Evolutionary conservation across 2,888 invertebrate genomes (phyloP), one percentile per base, ranked within the genome.

Genomic region (Drosophila algonquin): DNA sequence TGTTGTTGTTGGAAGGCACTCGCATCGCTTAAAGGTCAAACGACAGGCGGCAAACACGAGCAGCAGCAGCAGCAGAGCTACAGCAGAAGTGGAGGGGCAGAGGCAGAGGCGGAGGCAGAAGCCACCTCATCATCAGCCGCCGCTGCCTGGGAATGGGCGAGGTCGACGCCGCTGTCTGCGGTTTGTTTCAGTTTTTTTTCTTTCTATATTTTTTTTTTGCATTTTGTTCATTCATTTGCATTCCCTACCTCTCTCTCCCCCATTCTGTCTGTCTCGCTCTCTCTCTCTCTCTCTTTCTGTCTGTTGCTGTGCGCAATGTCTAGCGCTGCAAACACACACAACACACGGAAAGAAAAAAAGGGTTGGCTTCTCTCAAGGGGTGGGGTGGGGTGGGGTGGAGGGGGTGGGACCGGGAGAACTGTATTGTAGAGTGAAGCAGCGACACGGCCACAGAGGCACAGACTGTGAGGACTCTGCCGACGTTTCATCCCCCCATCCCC

Each of bases 201-300:
- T 27, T 27, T 27, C 27, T 27, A 27, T 27, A 8, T 60, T 57
- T 57, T 63, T 71, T 62, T 76, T 76, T 75, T 85, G 57, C 77
- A 75, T 75, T 82, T 85, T 73, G 75, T 75, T 71, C 79, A 82
- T 88, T 88, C 81, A 87, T 84, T 88, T 88, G 74, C 89, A 86
- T 88, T 68, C 58, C 56, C 55, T 32, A 46, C 46, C 35, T 45
- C 35, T 40, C 35, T 2, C 5, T 24, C 24, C 47, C 54, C 21
- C 48, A 2, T 18, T 47, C 40, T 27, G 46, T 9, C 35, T 48
- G 50, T 16, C 56, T 64, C 18, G 21, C 46, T 50, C 50, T 48
- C 51, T 30, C 40, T 21, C 14, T 32, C 45, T 18, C 14, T 24
- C 52, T 45, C 32, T 40, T 62, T 63, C 48, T 55, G 65, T 52